Percentiles rank a stretch among this genome's conserved stretches.
phyloP scores from a whole-genome alignment of 2,888 invertebrate genomes.

The Ochropacha duplaris region DNA sequence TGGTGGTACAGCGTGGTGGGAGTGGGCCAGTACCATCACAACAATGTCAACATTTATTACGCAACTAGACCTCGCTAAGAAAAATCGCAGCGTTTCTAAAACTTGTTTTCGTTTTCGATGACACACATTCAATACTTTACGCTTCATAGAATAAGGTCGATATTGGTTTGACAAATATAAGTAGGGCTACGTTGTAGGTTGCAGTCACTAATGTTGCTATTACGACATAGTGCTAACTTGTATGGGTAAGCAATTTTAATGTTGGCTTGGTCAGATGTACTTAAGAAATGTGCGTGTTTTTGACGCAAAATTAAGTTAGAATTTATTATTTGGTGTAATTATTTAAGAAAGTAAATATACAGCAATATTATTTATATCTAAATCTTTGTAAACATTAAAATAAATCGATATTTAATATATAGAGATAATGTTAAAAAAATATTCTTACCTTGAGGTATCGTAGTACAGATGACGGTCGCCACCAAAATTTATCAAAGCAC shows the following conservation, averaged over 20 bases:
- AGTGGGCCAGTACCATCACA: slow-evolving; percentile 36
- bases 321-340: not conserved
- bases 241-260: slow-evolving; percentile 33
- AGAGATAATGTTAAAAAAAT: not conserved
- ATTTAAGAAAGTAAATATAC: no score
- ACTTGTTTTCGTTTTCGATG: slow-evolving; percentile 18
- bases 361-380: no score
- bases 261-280: not conserved
- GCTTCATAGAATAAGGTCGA: slow-evolving; percentile 16
- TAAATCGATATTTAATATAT: not conserved
- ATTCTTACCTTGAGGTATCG: not conserved
- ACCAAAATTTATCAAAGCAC: not conserved
- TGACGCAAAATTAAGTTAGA: not conserved
- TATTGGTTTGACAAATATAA: slow-evolving; percentile 24
- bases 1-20: slow-evolving; percentile 17
- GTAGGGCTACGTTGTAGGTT: slow-evolving; percentile 42
- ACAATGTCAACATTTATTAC: slow-evolving; percentile 78
- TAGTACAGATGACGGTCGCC: not conserved
- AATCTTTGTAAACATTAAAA: not conserved
- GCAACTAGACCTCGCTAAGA: slow-evolving; percentile 72
- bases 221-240: slow-evolving; percentile 46
- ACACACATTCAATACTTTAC: slow-evolving; percentile 15
- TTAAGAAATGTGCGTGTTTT: not conserved
- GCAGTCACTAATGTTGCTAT: slow-evolving; percentile 42
- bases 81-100: slow-evolving; percentile 65